These are phyloP conservation scores for Colistium nudipinnis DNA, from an alignment of 2,113 vertebrate genomes.

Conservation along the genomic window DNA sequence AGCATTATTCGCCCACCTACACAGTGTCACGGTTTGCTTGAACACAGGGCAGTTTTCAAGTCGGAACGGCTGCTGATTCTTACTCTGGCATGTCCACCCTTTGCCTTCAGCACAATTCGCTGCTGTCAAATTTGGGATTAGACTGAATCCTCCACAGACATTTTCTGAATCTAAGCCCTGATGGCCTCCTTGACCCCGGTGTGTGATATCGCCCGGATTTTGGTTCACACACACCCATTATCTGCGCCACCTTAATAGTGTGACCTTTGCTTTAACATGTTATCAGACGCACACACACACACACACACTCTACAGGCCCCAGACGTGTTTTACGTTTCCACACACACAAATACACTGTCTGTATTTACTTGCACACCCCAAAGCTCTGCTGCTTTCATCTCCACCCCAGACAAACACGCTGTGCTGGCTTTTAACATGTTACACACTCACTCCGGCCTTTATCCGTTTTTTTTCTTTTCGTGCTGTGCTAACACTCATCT, in stretches of 20 bases:
- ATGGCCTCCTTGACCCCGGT: slow-evolving; percentile 44
- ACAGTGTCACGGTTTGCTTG: background rate
- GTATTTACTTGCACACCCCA: slow-evolving; percentile 41
- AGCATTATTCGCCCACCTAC: background rate
- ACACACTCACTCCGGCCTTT: slow-evolving; percentile 37
- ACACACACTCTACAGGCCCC: slow-evolving; percentile 28
- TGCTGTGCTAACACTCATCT: slow-evolving; percentile 49
- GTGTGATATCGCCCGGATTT: slow-evolving; percentile 48
- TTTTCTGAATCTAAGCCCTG: slow-evolving; percentile 25
- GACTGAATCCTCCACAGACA: slow-evolving; percentile 11
- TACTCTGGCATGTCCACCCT: slow-evolving; percentile 5
- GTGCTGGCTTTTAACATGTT: slow-evolving; percentile 49
- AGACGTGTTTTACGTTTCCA: background rate
- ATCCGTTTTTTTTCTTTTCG: slow-evolving; percentile 57
- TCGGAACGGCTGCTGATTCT: slow-evolving; percentile 3
- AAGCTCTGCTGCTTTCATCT: slow-evolving; percentile 50
- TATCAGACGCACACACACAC: slow-evolving; percentile 36
- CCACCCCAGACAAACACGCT: slow-evolving; percentile 51
- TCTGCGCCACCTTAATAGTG: slow-evolving; percentile 19
- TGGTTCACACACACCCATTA: background rate
- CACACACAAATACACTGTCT: slow-evolving; percentile 30
- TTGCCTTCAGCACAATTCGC: slow-evolving; percentile 34
- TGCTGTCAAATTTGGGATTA: slow-evolving; percentile 34
- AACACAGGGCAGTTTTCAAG: background rate
- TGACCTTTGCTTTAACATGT: slow-evolving; percentile 38